Evolutionary conservation across 2,797 vertebrate species (phyloP).

Genomic region (Danio albolineatus): DNA sequence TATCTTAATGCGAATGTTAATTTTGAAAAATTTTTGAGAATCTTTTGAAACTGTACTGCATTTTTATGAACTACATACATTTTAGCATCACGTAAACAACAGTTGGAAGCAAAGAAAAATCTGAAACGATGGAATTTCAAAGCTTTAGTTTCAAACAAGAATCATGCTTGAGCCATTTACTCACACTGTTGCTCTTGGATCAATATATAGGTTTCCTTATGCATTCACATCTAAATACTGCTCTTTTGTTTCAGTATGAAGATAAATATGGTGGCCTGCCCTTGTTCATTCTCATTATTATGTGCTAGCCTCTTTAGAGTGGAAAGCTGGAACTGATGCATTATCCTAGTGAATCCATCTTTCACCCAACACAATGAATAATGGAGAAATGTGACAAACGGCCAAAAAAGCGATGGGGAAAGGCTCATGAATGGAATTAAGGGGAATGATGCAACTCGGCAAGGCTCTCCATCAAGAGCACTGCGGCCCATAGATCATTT

Average conservation of each 20-base stretch:
- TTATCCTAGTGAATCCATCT: constrained; percentile 60
- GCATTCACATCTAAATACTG: constrained; percentile 28
- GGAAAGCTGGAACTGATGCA: constrained; percentile 59
- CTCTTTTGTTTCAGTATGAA: constrained; percentile 54
- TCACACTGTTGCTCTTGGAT: neutral
- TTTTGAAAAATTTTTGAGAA: neutral
- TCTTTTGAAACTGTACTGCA: neutral
- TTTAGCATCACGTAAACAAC: neutral
- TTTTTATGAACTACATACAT: neutral
- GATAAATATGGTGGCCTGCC: constrained; percentile 56
- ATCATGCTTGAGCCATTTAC: neutral
- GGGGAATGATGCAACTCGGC: constrained; percentile 59
- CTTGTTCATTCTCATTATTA: constrained; percentile 62
- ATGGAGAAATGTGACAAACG: constrained; percentile 57
- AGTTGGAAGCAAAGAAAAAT: neutral
- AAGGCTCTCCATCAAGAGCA: constrained; percentile 56
- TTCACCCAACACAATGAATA: constrained; percentile 61
- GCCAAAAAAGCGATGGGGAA: constrained; percentile 52
- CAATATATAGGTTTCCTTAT: constrained; percentile 10
- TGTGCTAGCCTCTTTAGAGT: constrained; percentile 57
- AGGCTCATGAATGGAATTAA: constrained; percentile 61
- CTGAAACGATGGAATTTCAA: neutral
- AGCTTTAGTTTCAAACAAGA: neutral
- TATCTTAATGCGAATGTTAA: too few species aligned
- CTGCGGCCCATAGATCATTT: constrained; percentile 63